Evolutionary conservation across 1,140 invertebrate genomes (phyloP).

Genomic region (Plodia interpunctella): DNA sequence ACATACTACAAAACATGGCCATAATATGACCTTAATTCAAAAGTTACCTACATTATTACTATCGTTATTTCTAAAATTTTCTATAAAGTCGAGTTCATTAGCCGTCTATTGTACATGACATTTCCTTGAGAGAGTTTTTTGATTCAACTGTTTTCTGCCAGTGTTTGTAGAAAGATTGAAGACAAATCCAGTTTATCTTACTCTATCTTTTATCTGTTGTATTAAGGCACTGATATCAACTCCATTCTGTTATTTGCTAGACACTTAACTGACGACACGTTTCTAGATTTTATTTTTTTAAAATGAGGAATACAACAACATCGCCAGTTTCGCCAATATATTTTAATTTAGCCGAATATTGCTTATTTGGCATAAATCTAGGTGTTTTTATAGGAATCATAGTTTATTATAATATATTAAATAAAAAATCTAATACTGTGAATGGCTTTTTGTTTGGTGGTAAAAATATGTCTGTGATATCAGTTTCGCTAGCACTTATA

Average conservation of each 20-base stretch:
- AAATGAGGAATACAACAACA: conserved; percentile 41
- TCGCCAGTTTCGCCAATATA: conserved; percentile 54
- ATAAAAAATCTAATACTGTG: conserved; percentile 61
- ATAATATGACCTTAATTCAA: too few relatives aligned
- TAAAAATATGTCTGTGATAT: conserved; percentile 69
- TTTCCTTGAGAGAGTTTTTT: neutral
- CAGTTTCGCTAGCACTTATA: conserved; percentile 55
- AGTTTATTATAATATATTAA: conserved; percentile 62
- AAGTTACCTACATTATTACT: too few relatives aligned
- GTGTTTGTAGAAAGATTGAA: conserved; percentile 56
- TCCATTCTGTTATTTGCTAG: conserved; percentile 27
- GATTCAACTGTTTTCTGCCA: conserved; percentile 6
- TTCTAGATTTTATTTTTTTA: conserved; percentile 23
- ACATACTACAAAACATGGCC: too few relatives aligned
- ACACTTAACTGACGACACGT: conserved; percentile 18
- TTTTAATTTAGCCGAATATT: conserved; percentile 70
- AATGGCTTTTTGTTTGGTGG: conserved; percentile 63
- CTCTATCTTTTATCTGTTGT: conserved; percentile 46
- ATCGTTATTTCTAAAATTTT: too few relatives aligned
- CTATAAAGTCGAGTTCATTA: neutral
- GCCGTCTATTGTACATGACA: neutral
- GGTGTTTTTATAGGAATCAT: conserved; percentile 65
- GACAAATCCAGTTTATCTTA: conserved; percentile 60
- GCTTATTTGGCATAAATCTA: conserved; percentile 65
- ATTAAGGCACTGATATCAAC: conserved; percentile 41